These are phyloP conservation scores for Macrotrachela quadricornifera DNA, from an alignment of 1,140 invertebrate genomes.

Conservation along the genomic window DNA sequence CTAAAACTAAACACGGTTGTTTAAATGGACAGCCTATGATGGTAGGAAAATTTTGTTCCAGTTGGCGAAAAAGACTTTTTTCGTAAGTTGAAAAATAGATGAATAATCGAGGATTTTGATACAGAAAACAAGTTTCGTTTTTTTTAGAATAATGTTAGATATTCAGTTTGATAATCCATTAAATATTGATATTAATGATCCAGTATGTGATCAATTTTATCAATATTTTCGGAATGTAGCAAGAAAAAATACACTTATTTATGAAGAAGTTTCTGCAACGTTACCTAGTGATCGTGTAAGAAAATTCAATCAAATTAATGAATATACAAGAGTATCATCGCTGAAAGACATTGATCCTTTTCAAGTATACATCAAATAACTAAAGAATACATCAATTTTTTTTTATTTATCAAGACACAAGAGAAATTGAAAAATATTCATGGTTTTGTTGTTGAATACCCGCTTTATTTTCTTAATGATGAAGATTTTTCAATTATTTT, in stretches of 20 bases:
- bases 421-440: conserved; percentile 1
- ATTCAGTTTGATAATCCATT: background rate
- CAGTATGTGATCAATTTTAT: conserved; percentile 3
- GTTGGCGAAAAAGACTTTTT: too few species aligned
- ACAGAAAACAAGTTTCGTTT: too few species aligned
- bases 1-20: background rate
- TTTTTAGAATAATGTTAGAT: too few species aligned
- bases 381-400: too few species aligned
- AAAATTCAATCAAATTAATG: too few species aligned
- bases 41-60: too few species aligned
- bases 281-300: conserved; percentile 19
- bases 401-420: background rate
- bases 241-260: conserved; percentile 6
- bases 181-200: conserved; percentile 1
- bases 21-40: too few species aligned
- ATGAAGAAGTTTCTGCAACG: conserved; percentile 6
- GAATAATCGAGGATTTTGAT: too few species aligned
- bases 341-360: too few species aligned
- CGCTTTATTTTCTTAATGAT: conserved; percentile 3
- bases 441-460: conserved; percentile 8
- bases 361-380: too few species aligned
- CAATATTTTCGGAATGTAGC: conserved; percentile 1
- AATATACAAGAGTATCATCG: too few species aligned
- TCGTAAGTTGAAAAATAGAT: too few species aligned
- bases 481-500: background rate